Base-by-base conservation (phyloP, 1,140 invertebrate genomes). In the Chymomyza costata region DNA sequence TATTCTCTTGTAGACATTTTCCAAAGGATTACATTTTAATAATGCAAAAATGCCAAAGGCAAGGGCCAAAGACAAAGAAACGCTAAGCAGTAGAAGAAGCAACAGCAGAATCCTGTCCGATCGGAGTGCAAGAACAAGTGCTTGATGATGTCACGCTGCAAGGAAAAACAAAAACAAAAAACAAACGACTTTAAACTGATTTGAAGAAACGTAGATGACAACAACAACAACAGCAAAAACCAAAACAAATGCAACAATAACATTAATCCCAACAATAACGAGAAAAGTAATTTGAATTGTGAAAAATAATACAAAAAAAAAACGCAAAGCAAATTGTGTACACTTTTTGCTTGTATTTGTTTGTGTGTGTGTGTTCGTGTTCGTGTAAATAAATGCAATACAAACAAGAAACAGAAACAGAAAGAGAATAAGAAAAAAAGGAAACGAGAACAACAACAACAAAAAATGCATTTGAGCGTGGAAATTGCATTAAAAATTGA, bases 401-500 rank as follows among this genome's bases (percentile, higher is more conserved):
- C 52, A 71, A 66, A 64, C 70, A 57, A 43, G 21, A 40, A 48
- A 63, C 49, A 40, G 50, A 38, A 64, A 64, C 52, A 69, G 53
- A 25, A 54, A 60, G 50, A 49, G 51, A 70, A 52, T 66, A 56
- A 50, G 66, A 62, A 71, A 25, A 70, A 52, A 70, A 56, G 50
- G 66, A 62, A 71, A 25, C 21, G 8, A 25, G 21, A 3, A 8
- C 21, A 25, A 8, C 21, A 8, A 25, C 21, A 25, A 25, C 21
- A 25, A 25, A 71, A 76, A 76, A 71, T 71, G 71, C 71, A 76
- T 66, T 76, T 66, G 70, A 76, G 71, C 71, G 71, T 76, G 71
- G 71, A 76, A 76, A 76, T 76, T 76, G 71, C 71, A 76, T 71
- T 76, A 76, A 76, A 78, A 71, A 78, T 76, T 71, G 63, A 80